Percentiles rank a stretch among this genome's conserved stretches.
Conservation (phyloP, 64 coral and sea anemone genomes). For the Montipora foliosa region DNA sequence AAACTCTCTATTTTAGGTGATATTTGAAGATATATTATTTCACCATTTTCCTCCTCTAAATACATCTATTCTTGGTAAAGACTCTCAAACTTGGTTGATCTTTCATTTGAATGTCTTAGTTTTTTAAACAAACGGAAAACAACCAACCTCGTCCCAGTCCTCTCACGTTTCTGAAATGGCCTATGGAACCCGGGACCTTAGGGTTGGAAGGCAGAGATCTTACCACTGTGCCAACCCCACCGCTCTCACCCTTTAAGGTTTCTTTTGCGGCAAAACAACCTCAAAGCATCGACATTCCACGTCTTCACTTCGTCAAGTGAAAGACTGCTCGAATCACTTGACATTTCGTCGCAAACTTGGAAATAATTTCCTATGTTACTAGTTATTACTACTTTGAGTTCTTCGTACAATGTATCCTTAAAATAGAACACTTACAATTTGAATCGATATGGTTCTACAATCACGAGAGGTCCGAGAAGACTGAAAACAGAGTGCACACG, state of each 20-base stretch:
- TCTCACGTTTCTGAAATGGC: too few species aligned
- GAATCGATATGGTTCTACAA: not conserved
- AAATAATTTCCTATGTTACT: not conserved
- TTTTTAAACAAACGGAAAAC: too few species aligned
- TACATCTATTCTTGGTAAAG: too few species aligned
- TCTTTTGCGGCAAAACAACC: constrained; percentile 40
- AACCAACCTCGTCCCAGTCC: too few species aligned
- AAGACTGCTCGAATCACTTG: constrained; percentile 2
- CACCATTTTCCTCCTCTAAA: too few species aligned
- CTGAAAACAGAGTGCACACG: not conserved
- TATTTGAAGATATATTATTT: too few species aligned
- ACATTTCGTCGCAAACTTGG: not conserved
- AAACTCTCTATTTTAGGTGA: too few species aligned
- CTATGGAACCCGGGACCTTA: too few species aligned
- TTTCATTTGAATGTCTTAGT: too few species aligned
- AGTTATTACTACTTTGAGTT: not conserved
- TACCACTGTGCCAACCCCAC: too few species aligned
- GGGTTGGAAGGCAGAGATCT: too few species aligned
- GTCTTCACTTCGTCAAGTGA: constrained; percentile 42
- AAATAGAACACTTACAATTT: not conserved
- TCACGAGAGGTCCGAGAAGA: not conserved
- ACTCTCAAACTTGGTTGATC: too few species aligned
- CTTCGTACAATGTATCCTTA: constrained; percentile 6
- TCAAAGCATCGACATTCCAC: constrained; percentile 36
- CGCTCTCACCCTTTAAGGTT: constrained; percentile 18